Evolutionary conservation across 2,888 invertebrate genomes (phyloP), one percentile per base, ranked within the genome.

Genomic region (Sminthurinus aureus): DNA sequence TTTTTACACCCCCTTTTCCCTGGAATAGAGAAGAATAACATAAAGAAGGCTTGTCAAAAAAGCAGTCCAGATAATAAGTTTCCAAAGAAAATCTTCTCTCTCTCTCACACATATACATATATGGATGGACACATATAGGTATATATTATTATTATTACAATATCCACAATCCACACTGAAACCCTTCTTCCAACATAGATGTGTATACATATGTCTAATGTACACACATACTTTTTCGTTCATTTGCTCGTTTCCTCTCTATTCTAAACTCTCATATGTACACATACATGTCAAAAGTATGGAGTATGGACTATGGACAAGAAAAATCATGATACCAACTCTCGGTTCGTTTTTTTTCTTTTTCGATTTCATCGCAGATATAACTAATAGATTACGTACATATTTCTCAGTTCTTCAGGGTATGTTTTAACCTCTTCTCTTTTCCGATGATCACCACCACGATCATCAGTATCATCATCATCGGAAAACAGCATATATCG

Each of bases 51-150:
- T 71, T 80, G 80, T 80, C 80, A 80, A 80, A 80, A 78, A 38
- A 80, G 71, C 71, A 80, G 80, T 80, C 73, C 80, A 80, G 52
- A 80, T 80, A 80, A 80, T 80, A 80, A 80, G 80, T 79, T 79
- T 79, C 79, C 79, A 50, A 79, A 38, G 67, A 69, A 69, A 79
- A 66, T 79, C 64, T 79, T 20, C 20, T 69, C 69, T 12, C 22
- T 58, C 58, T 22, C n/a, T 69, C 20, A n/a, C 69, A 69, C 4
- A 69, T 69, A 69, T 20, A 69, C 69, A 67, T n/a, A 67, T n/a
- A 67, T n/a, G n/a, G 6, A 67, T n/a, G 20, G 12, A n/a, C n/a
- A 67, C 67, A n/a, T 20, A n/a, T 8, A 67, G 6, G 20, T 20
- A n/a, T 11, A 69, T 20, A 69, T 20, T 12, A 38, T 38, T 38